Evolutionary conservation across 2,888 invertebrate genomes (phyloP), one percentile per base, ranked within the genome.

Genomic region (Drosophila lutescens): DNA sequence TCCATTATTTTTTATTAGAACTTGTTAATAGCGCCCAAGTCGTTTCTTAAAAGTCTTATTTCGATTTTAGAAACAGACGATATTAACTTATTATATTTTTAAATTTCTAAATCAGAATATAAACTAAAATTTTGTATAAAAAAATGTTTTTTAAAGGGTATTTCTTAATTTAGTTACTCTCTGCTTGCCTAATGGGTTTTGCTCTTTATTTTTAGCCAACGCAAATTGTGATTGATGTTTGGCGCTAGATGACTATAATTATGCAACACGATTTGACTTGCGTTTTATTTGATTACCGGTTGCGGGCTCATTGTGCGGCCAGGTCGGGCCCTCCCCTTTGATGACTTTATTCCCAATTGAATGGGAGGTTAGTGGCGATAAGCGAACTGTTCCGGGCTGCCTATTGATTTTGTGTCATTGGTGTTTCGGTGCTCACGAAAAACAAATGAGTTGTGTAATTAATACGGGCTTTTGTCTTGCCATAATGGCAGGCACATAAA

Each of bases 361-460:
- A 20, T 4, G 26, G 43, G 40, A 20, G 38, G n/a, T 10, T n/a
- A n/a, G 26, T 26, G 38, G 43, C 36, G 54, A 44, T 23, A 46
- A 51, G 41, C 23, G 20, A 23, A 20, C 43, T 15, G 38, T 51
- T 57, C 44, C 23, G 46, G 49, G 47, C 34, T 10, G 47, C 59
- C 53, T 79, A 83, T 83, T 84, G 83, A 86, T 84, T 84, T 77
- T 74, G 65, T 67, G 73, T 69, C 68, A 79, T 73, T 81, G 80
- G 65, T 23, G 49, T 63, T 67, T 67, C 40, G 67, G 49, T 41
- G 58, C 59, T 75, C 53, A 51, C 55, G 57, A 50, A 58, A 63
- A 82, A 77, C 73, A 83, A 86, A 83, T 83, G 86, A 83, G 77
- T 83, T 83, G 84, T 83, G 84, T 83, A 83, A 83, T 83, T 83